Evolutionary conservation across 2,113 vertebrate genomes (phyloP).

Genomic region (Eudyptes chrysolophus): DNA sequence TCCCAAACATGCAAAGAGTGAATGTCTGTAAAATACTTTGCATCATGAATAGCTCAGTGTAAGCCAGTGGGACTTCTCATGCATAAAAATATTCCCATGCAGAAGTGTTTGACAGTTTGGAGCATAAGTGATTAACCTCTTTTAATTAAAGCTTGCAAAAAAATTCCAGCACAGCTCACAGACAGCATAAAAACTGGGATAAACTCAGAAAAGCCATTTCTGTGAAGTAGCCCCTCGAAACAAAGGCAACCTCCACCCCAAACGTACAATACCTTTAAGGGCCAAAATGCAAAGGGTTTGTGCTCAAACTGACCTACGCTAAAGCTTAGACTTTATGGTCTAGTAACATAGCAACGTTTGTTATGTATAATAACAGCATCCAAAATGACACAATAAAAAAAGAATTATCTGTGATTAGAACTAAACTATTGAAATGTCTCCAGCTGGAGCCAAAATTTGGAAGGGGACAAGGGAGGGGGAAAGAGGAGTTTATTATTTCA

Average conservation of each 20-base stretch:
- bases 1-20: not conserved
- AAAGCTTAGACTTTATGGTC: slow-evolving; percentile 4
- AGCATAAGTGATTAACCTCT: not conserved
- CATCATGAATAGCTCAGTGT: not conserved
- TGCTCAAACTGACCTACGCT: not conserved
- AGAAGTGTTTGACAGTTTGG: not conserved
- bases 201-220: not conserved
- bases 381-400: slow-evolving; percentile 75
- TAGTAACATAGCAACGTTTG: slow-evolving; percentile 63
- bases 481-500: slow-evolving; percentile 82
- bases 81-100: not conserved
- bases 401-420: slow-evolving; percentile 78
- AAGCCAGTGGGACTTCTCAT: not conserved
- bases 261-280: not conserved
- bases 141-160: slow-evolving; percentile 8
- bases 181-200: not conserved
- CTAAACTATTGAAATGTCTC: slow-evolving; percentile 61
- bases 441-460: slow-evolving; percentile 65
- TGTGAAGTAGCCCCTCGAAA: not conserved
- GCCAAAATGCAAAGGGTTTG: slow-evolving; percentile 9
- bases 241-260: not conserved
- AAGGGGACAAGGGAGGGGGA: not conserved
- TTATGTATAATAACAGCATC: slow-evolving; percentile 64
- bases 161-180: not conserved
- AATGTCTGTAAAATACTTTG: not conserved